phyloP scores from a whole-genome alignment of 2,888 invertebrate species.

The Macaria liturata region DNA sequence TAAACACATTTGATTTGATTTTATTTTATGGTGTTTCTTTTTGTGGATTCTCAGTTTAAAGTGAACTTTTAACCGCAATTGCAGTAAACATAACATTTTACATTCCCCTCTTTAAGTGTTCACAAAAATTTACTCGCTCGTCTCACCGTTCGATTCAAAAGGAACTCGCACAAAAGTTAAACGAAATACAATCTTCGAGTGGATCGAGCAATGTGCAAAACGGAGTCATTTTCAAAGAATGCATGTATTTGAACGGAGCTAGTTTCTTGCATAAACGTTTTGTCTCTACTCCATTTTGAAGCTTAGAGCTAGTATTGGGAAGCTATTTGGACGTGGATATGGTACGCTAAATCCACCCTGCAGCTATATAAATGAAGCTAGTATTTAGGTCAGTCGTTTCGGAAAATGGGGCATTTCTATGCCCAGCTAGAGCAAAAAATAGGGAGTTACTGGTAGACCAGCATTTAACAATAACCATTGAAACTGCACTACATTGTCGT shows the following conservation, averaged over 20 bases:
- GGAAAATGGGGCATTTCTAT: constrained; percentile 3
- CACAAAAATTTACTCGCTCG: too few relatives aligned
- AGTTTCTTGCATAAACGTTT: constrained; percentile 32
- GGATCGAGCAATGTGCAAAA: constrained; percentile 28
- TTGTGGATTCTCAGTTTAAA: too few relatives aligned
- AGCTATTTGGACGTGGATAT: constrained; percentile 24
- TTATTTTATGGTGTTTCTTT: too few relatives aligned
- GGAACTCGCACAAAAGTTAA: constrained; percentile 9
- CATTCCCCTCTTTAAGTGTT: too few relatives aligned
- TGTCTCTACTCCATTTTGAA: constrained; percentile 23
- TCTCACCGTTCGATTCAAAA: constrained; percentile 1
- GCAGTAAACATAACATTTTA: too few relatives aligned
- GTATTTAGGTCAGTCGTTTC: constrained; percentile 18
- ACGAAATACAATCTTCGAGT: constrained; percentile 18
- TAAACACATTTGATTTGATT: too few relatives aligned
- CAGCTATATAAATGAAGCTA: constrained; percentile 12
- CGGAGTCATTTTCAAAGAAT: constrained; percentile 27
- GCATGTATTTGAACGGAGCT: constrained; percentile 27
- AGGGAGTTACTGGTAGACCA: not conserved
- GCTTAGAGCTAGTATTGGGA: constrained; percentile 27
- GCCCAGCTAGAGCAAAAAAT: constrained; percentile 6
- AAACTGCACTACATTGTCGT: too few relatives aligned
- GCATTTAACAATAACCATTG: too few relatives aligned
- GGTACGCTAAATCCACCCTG: constrained; percentile 10
- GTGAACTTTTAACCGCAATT: too few relatives aligned